Percentiles rank a stretch among this genome's conserved stretches.
phyloP scores from a whole-genome alignment of 1,140 invertebrate species.

The Pseudomyrmex pallidus region DNA sequence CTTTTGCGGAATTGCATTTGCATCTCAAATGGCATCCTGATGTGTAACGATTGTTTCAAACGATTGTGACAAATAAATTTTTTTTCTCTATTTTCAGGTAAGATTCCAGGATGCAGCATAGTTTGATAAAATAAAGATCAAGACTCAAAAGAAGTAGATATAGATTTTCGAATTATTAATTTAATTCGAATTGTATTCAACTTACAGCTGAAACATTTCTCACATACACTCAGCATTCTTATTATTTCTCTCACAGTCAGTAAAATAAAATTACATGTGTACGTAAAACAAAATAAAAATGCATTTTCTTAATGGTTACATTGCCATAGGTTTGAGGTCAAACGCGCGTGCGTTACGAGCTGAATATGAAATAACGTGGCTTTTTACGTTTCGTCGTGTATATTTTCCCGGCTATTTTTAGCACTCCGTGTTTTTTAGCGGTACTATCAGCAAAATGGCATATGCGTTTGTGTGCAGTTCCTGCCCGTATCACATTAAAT shows the following conservation, averaged over 20 bases:
- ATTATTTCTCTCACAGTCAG: too few relatives aligned
- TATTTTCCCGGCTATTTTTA: slow-evolving; percentile 41
- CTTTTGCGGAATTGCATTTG: background rate
- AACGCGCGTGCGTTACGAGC: background rate
- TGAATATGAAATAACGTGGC: background rate
- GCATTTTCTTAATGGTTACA: background rate
- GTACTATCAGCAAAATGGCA: background rate
- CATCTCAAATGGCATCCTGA: background rate
- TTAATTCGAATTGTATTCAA: too few relatives aligned
- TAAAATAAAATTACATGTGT: too few relatives aligned
- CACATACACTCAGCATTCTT: too few relatives aligned
- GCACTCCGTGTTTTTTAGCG: slow-evolving; percentile 10
- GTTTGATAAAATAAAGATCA: too few relatives aligned
- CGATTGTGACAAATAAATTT: background rate
- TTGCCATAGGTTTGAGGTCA: background rate
- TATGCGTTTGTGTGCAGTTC: slow-evolving; percentile 6
- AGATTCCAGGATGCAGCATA: background rate
- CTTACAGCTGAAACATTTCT: too few relatives aligned
- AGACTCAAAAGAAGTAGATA: too few relatives aligned
- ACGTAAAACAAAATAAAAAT: background rate
- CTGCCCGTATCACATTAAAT: slow-evolving; percentile 42
- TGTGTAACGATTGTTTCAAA: background rate
- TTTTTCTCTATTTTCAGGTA: too few relatives aligned
- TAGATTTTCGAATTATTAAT: too few relatives aligned
- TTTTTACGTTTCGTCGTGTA: slow-evolving; percentile 16